Evolutionary conservation across 2,888 invertebrate genomes (phyloP), one percentile per base, ranked within the genome.

Genomic region (Tipula confusa): DNA sequence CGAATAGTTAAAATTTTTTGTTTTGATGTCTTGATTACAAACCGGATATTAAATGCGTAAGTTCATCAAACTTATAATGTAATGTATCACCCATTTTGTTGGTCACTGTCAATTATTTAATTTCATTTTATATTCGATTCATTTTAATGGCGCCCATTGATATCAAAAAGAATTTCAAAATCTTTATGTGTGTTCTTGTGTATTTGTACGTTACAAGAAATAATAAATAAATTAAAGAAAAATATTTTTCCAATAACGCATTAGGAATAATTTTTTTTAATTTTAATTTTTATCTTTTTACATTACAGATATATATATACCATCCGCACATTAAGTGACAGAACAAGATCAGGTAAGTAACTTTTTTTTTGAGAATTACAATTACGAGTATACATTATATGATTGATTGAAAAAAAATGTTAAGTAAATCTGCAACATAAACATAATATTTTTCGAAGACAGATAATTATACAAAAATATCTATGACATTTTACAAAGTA

Each of bases 221-320:
- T 43, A n/a, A 43, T 64, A 64, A 64, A 24, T 64, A n/a, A 43
- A n/a, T 43, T 43, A 1, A 36, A 36, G 2, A 36, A 2, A 36
- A 36, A 36, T 1, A 9, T 24, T 43, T 64, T 18, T 64, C 6
- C 64, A 64, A 64, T 64, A 64, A 64, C 64, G 64, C 64, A 64
- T 64, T 64, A 64, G 64, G 64, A 64, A 64, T 64, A 64, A 64
- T 64, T 64, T 64, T 64, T 64, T 64, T 64, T 64, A 64, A 64
- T 64, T 24, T 24, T 64, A 64, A 64, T 64, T 64, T 43, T 9
- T 33, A 9, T 33, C 7, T 6, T 33, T 33, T 1, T 33, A 33
- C 2, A 33, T 33, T 33, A 1, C 11, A 1, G 0, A 11, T 33
- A 9, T 15, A 6, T 24, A n/a, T 43, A 43, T n/a, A 13, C 43